phyloP scores from a whole-genome alignment of 2,888 invertebrate species.

The Heteropelma amictum region DNA sequence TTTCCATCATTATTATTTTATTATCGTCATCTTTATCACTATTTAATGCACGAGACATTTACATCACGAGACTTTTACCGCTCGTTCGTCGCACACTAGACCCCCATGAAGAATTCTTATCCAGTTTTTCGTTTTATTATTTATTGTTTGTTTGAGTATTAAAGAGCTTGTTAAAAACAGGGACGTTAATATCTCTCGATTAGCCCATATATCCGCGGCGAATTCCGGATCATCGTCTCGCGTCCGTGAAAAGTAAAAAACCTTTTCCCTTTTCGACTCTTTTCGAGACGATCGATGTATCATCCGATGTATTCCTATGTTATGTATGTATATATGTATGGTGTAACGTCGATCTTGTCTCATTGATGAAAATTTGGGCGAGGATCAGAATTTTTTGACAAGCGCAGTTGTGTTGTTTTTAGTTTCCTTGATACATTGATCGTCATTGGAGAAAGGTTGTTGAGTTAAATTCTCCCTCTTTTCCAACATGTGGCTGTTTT shows the following conservation, averaged over 20 bases:
- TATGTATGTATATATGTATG: not conserved
- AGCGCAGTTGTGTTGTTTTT: too few relatives aligned
- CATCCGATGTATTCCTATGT: not conserved
- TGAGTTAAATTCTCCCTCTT: too few relatives aligned
- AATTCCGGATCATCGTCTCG: not conserved
- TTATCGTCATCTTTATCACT: slow-evolving; percentile 50
- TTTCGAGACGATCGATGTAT: not conserved
- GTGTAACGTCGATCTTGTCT: not conserved
- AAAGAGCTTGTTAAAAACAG: slow-evolving; percentile 35
- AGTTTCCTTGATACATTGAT: too few relatives aligned
- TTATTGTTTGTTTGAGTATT: slow-evolving; percentile 23
- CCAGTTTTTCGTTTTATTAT: slow-evolving; percentile 4
- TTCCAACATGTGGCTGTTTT: too few relatives aligned
- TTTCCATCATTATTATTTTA: slow-evolving; percentile 43
- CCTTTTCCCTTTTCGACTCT: not conserved
- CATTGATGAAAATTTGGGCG: too few relatives aligned
- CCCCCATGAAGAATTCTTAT: slow-evolving; percentile 34
- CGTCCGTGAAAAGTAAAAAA: not conserved
- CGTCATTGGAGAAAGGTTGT: too few relatives aligned
- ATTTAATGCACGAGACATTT: slow-evolving; percentile 56
- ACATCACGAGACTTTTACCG: slow-evolving; percentile 46
- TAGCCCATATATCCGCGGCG: not conserved
- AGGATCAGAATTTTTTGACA: too few relatives aligned
- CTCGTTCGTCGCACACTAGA: slow-evolving; percentile 46
- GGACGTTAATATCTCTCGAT: slow-evolving; percentile 23